Evolutionary conservation across 2,797 vertebrate species (phyloP).

Genomic region (Falco naumanni): DNA sequence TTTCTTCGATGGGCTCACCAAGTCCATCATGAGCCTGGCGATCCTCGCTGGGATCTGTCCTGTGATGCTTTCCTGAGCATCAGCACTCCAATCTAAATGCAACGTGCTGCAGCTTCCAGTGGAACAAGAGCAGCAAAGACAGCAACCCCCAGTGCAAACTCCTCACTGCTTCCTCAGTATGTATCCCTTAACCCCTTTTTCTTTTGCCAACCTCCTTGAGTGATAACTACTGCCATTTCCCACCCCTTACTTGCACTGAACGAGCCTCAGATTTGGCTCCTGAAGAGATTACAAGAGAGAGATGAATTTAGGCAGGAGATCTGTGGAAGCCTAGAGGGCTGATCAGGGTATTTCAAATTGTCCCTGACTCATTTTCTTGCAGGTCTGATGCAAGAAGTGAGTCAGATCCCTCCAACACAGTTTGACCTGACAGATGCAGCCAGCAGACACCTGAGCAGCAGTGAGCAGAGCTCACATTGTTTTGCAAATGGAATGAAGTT

Average conservation of each 20-base stretch:
- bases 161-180: accelerated
- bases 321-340: not conserved
- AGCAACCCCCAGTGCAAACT: not conserved
- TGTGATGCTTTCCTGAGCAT: not conserved
- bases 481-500: conserved; percentile 66
- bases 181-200: not conserved
- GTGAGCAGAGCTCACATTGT: not conserved
- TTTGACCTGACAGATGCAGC: not conserved
- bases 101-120: not conserved
- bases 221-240: not conserved
- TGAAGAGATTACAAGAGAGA: not conserved
- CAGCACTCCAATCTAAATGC: not conserved
- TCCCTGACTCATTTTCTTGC: conserved; percentile 37
- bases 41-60: not conserved
- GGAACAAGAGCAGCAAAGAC: not conserved
- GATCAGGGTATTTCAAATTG: not conserved
- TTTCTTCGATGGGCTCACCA: not conserved
- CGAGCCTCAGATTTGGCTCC: not conserved
- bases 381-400: conserved; percentile 61
- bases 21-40: not conserved
- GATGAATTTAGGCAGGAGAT: not conserved
- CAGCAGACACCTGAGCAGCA: not conserved
- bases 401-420: conserved; percentile 8
- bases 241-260: not conserved
- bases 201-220: not conserved